phyloP scores from a whole-genome alignment of 1,140 invertebrate genomes.

The Choristoneura fumiferana region DNA sequence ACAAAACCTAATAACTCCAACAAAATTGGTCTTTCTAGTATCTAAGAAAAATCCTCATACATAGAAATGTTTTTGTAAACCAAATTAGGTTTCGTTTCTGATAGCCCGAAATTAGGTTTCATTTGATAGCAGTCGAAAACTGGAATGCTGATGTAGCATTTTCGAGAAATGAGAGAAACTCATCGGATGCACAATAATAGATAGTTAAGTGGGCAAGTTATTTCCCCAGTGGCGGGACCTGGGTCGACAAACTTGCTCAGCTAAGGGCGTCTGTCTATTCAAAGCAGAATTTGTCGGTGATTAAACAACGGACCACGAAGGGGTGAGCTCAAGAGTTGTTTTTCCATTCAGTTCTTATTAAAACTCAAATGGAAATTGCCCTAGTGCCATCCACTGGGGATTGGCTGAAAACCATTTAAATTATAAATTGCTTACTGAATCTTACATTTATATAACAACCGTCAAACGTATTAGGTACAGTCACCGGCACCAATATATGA shows the following conservation, averaged over 20 bases:
- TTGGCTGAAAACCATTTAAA: not conserved
- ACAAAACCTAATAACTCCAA: no score
- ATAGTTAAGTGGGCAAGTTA: conserved; percentile 29
- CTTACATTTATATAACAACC: no score
- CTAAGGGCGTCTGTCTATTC: conserved; percentile 26
- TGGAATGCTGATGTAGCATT: not conserved
- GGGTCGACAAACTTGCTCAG: conserved; percentile 26
- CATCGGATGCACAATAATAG: conserved; percentile 16
- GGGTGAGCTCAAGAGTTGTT: not conserved
- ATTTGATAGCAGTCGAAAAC: no score
- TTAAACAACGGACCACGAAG: conserved; percentile 30
- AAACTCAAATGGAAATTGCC: conserved; percentile 6
- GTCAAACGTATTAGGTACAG: no score
- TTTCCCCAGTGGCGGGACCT: conserved; percentile 33
- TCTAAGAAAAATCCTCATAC: no score
- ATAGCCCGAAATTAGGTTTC: no score
- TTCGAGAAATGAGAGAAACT: not conserved
- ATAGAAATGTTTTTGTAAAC: no score
- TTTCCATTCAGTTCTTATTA: conserved; percentile 2
- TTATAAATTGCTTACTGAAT: no score
- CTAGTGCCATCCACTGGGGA: not conserved
- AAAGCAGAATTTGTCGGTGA: conserved; percentile 33
- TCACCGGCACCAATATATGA: no score
- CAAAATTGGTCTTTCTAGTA: no score
- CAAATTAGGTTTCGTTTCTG: no score